phyloP scores from a whole-genome alignment of 2,888 invertebrate genomes.

The Cheilosia vernalis region DNA sequence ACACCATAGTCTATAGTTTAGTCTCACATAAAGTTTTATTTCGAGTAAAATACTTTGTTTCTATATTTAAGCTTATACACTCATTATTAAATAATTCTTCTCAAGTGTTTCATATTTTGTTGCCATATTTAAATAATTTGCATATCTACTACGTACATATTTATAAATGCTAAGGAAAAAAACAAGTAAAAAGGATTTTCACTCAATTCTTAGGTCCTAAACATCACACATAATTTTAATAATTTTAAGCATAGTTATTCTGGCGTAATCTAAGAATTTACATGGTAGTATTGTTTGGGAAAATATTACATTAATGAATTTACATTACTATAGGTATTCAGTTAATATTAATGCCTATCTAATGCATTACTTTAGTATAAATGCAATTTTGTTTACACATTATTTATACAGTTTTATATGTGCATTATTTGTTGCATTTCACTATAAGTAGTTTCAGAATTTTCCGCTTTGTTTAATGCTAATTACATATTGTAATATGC shows the following conservation, averaged over 20 bases:
- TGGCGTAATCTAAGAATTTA: slow-evolving; percentile 1
- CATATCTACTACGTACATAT: slow-evolving; percentile 57
- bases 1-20: slow-evolving; percentile 32
- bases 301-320: slow-evolving; percentile 14
- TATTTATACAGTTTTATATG: slow-evolving; percentile 53
- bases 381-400: slow-evolving; percentile 64
- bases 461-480: slow-evolving; percentile 72
- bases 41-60: slow-evolving; percentile 57
- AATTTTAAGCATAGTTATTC: slow-evolving; percentile 30
- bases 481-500: slow-evolving; percentile 25
- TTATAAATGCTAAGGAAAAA: slow-evolving; percentile 59
- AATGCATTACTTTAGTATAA: slow-evolving; percentile 47
- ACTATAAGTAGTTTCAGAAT: slow-evolving; percentile 71
- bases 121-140: slow-evolving; percentile 35
- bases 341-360: slow-evolving; percentile 46
- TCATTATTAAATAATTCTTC: slow-evolving; percentile 9
- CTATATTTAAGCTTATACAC: slow-evolving; percentile 38
- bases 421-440: slow-evolving; percentile 32
- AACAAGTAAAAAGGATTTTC: slow-evolving; percentile 32
- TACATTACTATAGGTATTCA: slow-evolving; percentile 7
- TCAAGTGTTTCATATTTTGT: slow-evolving; percentile 8
- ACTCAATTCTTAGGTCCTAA: slow-evolving; percentile 46
- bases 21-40: slow-evolving; percentile 72
- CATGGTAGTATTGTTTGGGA: slow-evolving; percentile 1
- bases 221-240: slow-evolving; percentile 54